phyloP scores from a whole-genome alignment of 64 coral and sea anemone genomes.

The Porites lutea region DNA sequence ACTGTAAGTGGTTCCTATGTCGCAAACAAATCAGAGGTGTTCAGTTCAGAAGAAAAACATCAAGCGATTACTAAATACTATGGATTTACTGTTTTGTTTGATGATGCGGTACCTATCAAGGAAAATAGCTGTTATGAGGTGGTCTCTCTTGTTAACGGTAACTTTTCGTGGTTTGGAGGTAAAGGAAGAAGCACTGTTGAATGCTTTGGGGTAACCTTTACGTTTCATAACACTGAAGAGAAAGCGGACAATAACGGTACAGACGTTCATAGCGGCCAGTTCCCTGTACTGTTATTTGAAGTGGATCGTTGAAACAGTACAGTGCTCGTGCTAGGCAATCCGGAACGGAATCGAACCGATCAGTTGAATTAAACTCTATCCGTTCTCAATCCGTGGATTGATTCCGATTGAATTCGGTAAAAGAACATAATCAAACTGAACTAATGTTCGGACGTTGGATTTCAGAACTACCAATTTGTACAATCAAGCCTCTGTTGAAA shows the following conservation, averaged over 20 bases:
- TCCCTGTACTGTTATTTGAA: not conserved
- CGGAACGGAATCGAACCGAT: too few species aligned
- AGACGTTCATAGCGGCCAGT: not conserved
- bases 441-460: too few species aligned
- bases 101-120: not conserved
- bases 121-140: not conserved
- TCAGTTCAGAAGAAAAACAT: not conserved
- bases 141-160: not conserved
- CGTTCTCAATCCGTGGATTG: too few species aligned
- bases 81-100: not conserved
- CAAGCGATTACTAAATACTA: not conserved
- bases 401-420: too few species aligned
- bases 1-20: not conserved
- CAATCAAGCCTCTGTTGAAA: too few species aligned
- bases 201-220: not conserved
- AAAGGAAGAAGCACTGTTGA: not conserved
- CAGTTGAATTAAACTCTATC: too few species aligned
- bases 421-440: too few species aligned
- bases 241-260: not conserved
- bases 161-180: not conserved
- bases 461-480: too few species aligned
- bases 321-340: too few species aligned
- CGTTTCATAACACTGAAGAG: not conserved
- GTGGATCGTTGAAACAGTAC: too few species aligned
- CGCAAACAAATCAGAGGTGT: not conserved